Base-by-base conservation (phyloP, 2,113 vertebrate species). In the Alethe diademata region DNA sequence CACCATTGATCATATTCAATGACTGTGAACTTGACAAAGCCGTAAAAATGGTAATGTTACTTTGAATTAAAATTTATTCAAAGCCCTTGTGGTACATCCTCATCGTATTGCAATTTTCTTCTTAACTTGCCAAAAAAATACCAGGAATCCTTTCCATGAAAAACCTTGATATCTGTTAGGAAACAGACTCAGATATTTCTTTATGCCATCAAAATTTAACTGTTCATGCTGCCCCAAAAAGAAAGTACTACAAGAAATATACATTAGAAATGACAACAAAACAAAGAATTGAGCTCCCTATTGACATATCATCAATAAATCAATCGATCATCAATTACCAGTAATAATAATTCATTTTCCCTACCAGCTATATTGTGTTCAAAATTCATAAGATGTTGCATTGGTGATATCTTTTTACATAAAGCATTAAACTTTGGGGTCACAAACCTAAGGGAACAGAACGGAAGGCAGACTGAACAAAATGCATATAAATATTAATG, bases 1-100 rank as follows among this genome's bases (percentile, higher is more conserved):
- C 98, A 51, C 98, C 98, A 5, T 76, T 98, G 74, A 98, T 98
- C 85, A 98, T 98, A 96, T 98, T 98, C 96, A 97, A 48, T 26
- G 98, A 98, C 97, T 98, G 98, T 95, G 98, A 98, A 83, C 97
- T 98, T 75, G 98, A 98, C 97, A 98, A 98, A 96, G 98, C 98
- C 0, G 98, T 98, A 74, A 97, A 98, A 96, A 98, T 98, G 98
- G 98, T 98, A 96, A 98, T 84, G 33, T 45, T 14, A 31, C 48
- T 62, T 74, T 8, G 6, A 51, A 85, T 18, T 62, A 73, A 88
- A 83, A 78, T 47, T 40, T n/a, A 50, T 86, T 85, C 20, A 65
- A 90, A 71, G 22, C 24, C 22, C 72, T 82, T 70, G 14, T 64
- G 43, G 64, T 65, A 58, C 31, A 61, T 38, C 35, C 14, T 85